Conservation (phyloP, 2,888 invertebrate genomes). For the Pachydiplax longipennis region DNA sequence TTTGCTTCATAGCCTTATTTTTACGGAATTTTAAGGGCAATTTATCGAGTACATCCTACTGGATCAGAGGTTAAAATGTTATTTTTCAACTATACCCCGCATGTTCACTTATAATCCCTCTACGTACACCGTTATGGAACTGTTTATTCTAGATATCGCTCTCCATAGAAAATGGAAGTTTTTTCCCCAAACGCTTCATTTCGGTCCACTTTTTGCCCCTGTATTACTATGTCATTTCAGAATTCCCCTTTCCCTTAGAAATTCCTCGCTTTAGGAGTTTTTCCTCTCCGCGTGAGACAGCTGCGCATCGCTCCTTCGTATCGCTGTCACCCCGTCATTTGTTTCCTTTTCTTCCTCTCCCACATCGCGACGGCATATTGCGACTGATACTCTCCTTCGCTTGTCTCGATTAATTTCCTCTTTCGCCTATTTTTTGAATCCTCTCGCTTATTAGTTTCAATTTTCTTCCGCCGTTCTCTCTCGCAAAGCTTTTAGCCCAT, state of each 20-base stretch:
- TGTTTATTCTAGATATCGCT: no score
- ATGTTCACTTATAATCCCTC: no score
- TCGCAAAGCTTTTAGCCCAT: not conserved
- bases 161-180: no score
- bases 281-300: not conserved
- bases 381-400: not conserved
- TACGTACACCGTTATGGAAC: no score
- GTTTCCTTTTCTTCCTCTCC: not conserved
- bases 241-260: not conserved
- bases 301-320: not conserved
- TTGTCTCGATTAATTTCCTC: constrained; percentile 1
- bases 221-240: not conserved
- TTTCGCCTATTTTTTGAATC: not conserved
- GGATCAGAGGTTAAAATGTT: no score
- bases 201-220: not conserved
- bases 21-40: no score
- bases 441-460: constrained; percentile 8
- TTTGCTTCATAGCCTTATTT: no score
- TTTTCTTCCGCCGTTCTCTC: not conserved
- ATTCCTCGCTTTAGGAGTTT: no score
- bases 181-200: not conserved
- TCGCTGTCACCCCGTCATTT: not conserved
- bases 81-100: no score
- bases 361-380: not conserved
- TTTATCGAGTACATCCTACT: no score